Conservation (phyloP, 2,888 invertebrate genomes). For the Abrostola triplasia region DNA sequence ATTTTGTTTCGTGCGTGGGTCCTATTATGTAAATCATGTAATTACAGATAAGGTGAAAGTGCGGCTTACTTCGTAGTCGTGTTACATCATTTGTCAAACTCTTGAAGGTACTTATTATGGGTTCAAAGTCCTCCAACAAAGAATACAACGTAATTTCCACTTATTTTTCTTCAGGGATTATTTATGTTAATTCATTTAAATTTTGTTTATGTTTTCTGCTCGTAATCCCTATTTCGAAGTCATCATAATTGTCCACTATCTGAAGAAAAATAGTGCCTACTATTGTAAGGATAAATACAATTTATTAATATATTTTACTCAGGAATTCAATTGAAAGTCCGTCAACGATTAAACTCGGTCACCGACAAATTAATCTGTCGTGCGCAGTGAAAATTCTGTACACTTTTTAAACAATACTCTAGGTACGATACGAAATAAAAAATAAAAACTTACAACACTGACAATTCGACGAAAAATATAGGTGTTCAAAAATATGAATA, state of each 20-base stretch:
- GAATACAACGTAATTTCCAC: neutral
- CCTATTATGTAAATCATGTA: constrained; percentile 24
- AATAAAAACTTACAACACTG: neutral
- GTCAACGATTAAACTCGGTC: constrained; percentile 22
- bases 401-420: constrained; percentile 8
- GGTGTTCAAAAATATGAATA: neutral
- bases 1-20: constrained; percentile 25
- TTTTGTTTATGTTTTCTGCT: too few relatives aligned
- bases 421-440: neutral
- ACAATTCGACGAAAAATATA: neutral
- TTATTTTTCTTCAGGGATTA: neutral
- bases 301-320: neutral
- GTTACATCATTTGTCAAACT: constrained; percentile 9
- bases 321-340: constrained; percentile 14
- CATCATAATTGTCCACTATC: neutral
- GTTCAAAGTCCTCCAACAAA: neutral
- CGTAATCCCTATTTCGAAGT: too few relatives aligned
- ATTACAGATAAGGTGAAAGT: constrained; percentile 13
- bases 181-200: neutral
- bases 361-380: constrained; percentile 47
- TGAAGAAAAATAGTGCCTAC: neutral
- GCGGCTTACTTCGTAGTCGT: constrained; percentile 2
- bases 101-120: neutral
- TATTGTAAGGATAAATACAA: neutral
- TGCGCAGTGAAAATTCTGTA: constrained; percentile 25